Conservation (phyloP, 2,888 invertebrate species). For the Melangyna quadrimaculata region DNA sequence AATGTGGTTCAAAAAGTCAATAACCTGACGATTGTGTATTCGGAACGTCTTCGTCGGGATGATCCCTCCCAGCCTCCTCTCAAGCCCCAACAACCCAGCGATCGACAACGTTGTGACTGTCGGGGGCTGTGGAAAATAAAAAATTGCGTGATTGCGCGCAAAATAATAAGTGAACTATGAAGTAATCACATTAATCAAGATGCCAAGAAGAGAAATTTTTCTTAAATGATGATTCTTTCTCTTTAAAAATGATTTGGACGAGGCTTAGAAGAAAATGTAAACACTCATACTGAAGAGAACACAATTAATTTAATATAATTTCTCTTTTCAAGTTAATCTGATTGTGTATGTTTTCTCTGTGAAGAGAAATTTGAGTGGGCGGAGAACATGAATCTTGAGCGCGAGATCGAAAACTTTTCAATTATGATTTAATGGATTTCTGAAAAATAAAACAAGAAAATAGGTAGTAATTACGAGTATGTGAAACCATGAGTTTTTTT, state of each 20-base stretch:
- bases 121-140: not conserved
- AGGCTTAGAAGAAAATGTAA: not conserved
- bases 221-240: not conserved
- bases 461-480: not conserved
- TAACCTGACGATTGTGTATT: constrained; percentile 53
- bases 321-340: not conserved
- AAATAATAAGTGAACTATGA: constrained; percentile 57
- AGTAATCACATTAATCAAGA: constrained; percentile 66
- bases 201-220: constrained; percentile 20
- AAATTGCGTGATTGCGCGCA: constrained; percentile 35
- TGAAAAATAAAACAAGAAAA: not conserved
- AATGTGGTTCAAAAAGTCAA: constrained; percentile 72
- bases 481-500: not conserved
- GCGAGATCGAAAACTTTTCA: not conserved
- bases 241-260: not conserved
- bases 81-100: not conserved
- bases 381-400: not conserved
- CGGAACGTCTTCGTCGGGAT: not conserved
- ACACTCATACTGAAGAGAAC: not conserved
- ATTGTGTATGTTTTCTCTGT: not conserved
- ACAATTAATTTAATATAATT: not conserved
- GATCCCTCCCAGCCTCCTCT: not conserved
- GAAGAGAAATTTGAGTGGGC: not conserved
- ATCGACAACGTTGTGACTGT: not conserved
- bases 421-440: constrained; percentile 41